Evolutionary conservation across 1,140 invertebrate genomes (phyloP).

Genomic region (Drosophila tsacasi): DNA sequence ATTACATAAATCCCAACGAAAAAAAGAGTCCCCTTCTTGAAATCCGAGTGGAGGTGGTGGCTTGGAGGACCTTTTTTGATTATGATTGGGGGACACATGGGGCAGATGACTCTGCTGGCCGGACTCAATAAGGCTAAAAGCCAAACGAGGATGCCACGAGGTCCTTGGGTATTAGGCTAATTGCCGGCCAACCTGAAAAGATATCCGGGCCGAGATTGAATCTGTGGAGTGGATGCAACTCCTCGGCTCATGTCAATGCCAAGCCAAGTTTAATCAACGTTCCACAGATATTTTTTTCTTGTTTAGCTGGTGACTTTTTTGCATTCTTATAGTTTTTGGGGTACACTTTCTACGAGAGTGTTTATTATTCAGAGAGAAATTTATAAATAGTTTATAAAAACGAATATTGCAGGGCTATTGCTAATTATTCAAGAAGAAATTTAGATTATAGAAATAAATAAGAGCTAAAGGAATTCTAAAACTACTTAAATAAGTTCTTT

Average conservation of each 20-base stretch:
- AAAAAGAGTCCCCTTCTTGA: conserved; percentile 35
- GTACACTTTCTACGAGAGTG: conserved; percentile 7
- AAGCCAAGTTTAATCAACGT: conserved; percentile 77
- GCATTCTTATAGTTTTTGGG: conserved; percentile 19
- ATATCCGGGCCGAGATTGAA: conserved; percentile 49
- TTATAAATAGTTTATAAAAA: not conserved
- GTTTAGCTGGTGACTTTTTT: conserved; percentile 10
- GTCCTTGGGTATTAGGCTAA: conserved; percentile 76
- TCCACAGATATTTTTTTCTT: conserved; percentile 46
- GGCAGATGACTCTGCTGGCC: conserved; percentile 10
- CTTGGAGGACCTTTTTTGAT: conserved; percentile 39
- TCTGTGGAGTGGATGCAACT: conserved; percentile 43
- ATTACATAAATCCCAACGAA: conserved; percentile 55
- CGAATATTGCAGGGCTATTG: not conserved
- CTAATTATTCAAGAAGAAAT: no score
- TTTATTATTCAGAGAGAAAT: not conserved
- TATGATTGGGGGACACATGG: conserved; percentile 39
- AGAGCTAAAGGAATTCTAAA: not conserved
- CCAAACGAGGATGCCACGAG: conserved; percentile 52
- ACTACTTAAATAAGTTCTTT: no score
- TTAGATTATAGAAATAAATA: not conserved
- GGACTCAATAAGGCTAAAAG: conserved; percentile 75
- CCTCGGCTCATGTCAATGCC: conserved; percentile 60
- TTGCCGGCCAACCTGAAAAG: conserved; percentile 68
- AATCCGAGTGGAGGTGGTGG: conserved; percentile 7